Evolutionary conservation across 2,113 vertebrate genomes (phyloP).

Genomic region (Ascaphus truei): DNA sequence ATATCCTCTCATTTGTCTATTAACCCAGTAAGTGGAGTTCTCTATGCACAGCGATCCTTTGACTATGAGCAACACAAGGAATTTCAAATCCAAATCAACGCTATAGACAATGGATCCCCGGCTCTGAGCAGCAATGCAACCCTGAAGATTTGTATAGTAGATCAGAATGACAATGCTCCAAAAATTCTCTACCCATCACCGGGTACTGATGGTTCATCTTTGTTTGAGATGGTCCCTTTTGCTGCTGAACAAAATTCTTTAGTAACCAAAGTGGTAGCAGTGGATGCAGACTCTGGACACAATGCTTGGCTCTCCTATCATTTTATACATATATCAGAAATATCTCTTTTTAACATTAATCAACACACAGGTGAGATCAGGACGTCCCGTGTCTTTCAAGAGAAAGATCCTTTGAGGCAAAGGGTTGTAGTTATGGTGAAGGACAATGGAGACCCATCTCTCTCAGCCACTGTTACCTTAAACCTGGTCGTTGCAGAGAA

Average conservation of each 20-base stretch:
- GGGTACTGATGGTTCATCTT: constrained; percentile 34
- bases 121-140: constrained; percentile 56
- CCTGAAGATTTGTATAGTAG: constrained; percentile 41
- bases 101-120: constrained; percentile 58
- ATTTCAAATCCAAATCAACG: constrained; percentile 48
- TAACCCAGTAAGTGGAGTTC: constrained; percentile 35
- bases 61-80: constrained; percentile 44
- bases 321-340: constrained; percentile 44
- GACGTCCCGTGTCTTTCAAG: constrained; percentile 24
- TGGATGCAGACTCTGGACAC: constrained; percentile 56
- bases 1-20: constrained; percentile 41
- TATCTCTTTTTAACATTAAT: constrained; percentile 34
- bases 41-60: constrained; percentile 36
- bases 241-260: constrained; percentile 51
- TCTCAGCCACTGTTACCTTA: constrained; percentile 24
- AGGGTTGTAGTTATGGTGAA: constrained; percentile 40
- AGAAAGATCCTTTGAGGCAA: constrained; percentile 31
- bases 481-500: constrained; percentile 30
- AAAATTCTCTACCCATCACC: constrained; percentile 38
- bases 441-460: constrained; percentile 35
- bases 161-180: constrained; percentile 67
- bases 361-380: constrained; percentile 37
- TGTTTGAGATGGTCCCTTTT: constrained; percentile 46
- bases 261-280: constrained; percentile 55
- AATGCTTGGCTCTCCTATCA: constrained; percentile 57